phyloP scores from a whole-genome alignment of 1,140 invertebrate species.

The Drepana arcuata region DNA sequence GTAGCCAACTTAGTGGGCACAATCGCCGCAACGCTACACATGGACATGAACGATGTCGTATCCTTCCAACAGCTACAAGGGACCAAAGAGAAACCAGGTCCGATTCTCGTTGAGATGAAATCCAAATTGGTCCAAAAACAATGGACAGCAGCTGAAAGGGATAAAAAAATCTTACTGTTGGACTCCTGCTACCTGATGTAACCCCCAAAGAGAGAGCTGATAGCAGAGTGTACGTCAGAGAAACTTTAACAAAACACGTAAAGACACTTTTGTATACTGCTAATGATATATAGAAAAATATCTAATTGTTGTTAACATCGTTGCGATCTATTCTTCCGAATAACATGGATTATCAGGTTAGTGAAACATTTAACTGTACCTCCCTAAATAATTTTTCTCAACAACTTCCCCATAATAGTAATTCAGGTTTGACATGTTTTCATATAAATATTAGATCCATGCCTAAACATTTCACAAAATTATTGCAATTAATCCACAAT shows the following conservation, averaged over 20 bases:
- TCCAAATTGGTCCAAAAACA: no score
- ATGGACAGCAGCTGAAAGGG: no score
- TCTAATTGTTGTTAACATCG: no score
- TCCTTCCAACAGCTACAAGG: conserved; percentile 11
- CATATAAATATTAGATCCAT: conserved; percentile 23
- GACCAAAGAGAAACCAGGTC: conserved; percentile 13
- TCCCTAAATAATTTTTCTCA: conserved; percentile 11
- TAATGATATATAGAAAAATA: conserved; percentile 1
- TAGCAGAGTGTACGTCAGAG: no score
- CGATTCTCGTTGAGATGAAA: conserved; percentile 17
- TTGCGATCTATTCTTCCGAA: neutral
- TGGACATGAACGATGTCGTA: conserved; percentile 7
- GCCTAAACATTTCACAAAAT: conserved; percentile 18
- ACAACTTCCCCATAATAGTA: conserved; percentile 10
- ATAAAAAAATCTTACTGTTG: no score
- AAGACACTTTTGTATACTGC: no score
- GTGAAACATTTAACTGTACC: conserved; percentile 19
- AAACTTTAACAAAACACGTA: no score
- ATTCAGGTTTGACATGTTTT: conserved; percentile 11
- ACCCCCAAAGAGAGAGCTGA: no score
- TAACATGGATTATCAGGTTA: conserved; percentile 6
- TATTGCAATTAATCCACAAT: conserved; percentile 16
- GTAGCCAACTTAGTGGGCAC: conserved; percentile 4
- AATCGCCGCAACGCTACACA: conserved; percentile 13
- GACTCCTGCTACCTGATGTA: no score